Conservation (phyloP, 2,888 invertebrate genomes). For the Altica lythri region DNA sequence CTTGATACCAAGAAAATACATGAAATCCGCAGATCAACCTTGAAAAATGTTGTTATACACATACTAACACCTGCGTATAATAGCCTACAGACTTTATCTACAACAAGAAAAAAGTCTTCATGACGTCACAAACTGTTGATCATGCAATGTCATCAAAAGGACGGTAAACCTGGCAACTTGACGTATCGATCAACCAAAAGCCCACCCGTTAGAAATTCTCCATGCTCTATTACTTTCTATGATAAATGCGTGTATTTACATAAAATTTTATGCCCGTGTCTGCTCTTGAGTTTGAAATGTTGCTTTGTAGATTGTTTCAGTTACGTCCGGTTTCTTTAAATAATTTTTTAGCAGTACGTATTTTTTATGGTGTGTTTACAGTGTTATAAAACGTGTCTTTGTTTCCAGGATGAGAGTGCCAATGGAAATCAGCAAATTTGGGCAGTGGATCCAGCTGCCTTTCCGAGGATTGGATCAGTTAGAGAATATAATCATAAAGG, state of each 20-base stretch:
- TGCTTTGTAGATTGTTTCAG: constrained; percentile 56
- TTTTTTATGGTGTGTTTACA: constrained; percentile 3
- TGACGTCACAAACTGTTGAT: constrained; percentile 45
- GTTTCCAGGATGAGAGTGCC: constrained; percentile 48
- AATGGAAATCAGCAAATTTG: constrained; percentile 46
- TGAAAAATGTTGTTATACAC: too few species aligned
- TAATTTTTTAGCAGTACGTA: constrained; percentile 51
- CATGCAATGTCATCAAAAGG: constrained; percentile 53
- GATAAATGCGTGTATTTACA: constrained; percentile 17
- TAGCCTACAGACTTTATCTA: too few species aligned
- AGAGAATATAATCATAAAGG: constrained; percentile 42
- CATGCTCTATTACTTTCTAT: constrained; percentile 16
- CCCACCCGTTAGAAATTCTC: constrained; percentile 16
- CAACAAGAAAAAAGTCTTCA: constrained; percentile 1
- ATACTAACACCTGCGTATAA: too few species aligned
- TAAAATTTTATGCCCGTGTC: constrained; percentile 24
- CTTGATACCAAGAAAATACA: too few species aligned
- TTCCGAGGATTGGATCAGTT: constrained; percentile 40
- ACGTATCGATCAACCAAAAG: constrained; percentile 41
- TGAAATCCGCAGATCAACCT: too few species aligned
- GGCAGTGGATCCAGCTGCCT: constrained; percentile 49
- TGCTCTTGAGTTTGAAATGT: constrained; percentile 46
- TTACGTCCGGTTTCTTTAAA: constrained; percentile 52
- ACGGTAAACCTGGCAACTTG: constrained; percentile 31
- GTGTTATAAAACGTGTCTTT: constrained; percentile 27